phyloP scores from a whole-genome alignment of 2,888 invertebrate genomes.

The Bugula neritina region DNA sequence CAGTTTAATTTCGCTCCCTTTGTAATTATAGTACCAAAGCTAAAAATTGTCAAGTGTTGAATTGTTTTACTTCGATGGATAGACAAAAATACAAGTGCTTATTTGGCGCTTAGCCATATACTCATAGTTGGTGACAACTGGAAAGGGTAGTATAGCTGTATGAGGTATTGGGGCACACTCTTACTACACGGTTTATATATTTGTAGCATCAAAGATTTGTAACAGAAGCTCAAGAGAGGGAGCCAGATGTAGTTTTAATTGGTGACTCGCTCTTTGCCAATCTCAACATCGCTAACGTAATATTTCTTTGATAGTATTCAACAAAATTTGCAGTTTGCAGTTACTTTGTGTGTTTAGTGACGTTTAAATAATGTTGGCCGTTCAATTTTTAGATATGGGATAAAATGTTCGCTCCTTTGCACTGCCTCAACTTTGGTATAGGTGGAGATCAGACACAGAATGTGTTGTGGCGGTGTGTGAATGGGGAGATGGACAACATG shows the following conservation, averaged over 20 bases:
- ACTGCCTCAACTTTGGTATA: constrained; percentile 84
- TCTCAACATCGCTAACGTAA: constrained; percentile 68
- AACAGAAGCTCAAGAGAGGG: constrained; percentile 76
- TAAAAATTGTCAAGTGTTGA: too few species aligned
- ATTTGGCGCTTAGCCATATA: not conserved
- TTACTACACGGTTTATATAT: constrained; percentile 24
- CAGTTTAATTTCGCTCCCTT: too few species aligned
- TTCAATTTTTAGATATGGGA: constrained; percentile 71
- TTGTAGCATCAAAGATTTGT: constrained; percentile 78
- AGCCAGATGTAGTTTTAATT: constrained; percentile 84
- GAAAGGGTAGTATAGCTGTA: not conserved
- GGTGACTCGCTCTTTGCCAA: constrained; percentile 82
- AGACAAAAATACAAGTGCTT: too few species aligned
- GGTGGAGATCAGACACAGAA: constrained; percentile 81
- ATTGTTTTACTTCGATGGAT: too few species aligned
- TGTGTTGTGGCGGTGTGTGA: constrained; percentile 79
- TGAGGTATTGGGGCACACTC: constrained; percentile 29
- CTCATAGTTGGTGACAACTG: not conserved
- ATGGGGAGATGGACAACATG: constrained; percentile 82
- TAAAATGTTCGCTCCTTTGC: constrained; percentile 81
- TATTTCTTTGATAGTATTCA: too few species aligned
- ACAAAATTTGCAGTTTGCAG: too few species aligned
- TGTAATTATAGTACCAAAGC: too few species aligned
- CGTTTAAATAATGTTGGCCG: too few species aligned
- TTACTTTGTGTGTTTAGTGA: too few species aligned